Evolutionary conservation across 2,113 vertebrate genomes (phyloP).

Genomic region (Crotalus horridus): DNA sequence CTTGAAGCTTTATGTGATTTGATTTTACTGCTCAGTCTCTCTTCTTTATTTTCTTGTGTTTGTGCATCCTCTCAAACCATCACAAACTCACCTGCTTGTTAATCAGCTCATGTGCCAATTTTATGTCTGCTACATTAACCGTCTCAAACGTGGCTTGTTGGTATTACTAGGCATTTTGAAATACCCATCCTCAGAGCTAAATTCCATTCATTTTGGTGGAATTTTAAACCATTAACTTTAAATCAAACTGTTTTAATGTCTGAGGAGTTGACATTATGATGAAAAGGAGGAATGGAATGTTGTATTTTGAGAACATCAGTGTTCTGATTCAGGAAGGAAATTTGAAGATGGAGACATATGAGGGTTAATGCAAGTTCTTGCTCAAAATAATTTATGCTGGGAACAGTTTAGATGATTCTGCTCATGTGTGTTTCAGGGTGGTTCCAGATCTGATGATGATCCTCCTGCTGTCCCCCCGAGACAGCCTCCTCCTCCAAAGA

Average conservation of each 20-base stretch:
- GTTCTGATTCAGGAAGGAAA: neutral
- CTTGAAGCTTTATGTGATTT: neutral
- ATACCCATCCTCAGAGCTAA: no score
- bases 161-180: neutral
- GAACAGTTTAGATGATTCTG: neutral
- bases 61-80: neutral
- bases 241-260: no score
- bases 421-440: slow-evolving; percentile 66
- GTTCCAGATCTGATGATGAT: slow-evolving; percentile 74
- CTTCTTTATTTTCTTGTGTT: neutral
- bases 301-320: neutral
- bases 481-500: slow-evolving; percentile 85
- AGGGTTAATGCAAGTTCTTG: neutral
- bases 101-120: neutral
- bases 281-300: neutral
- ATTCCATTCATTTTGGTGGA: neutral
- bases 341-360: neutral
- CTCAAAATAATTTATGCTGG: neutral
- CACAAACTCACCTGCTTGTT: neutral
- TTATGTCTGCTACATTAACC: neutral
- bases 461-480: slow-evolving; percentile 93
- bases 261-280: neutral
- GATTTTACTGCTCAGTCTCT: no score
- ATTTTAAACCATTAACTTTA: neutral
- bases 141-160: neutral